Conservation (phyloP, 2,888 invertebrate genomes). For the Germaria angustata region DNA sequence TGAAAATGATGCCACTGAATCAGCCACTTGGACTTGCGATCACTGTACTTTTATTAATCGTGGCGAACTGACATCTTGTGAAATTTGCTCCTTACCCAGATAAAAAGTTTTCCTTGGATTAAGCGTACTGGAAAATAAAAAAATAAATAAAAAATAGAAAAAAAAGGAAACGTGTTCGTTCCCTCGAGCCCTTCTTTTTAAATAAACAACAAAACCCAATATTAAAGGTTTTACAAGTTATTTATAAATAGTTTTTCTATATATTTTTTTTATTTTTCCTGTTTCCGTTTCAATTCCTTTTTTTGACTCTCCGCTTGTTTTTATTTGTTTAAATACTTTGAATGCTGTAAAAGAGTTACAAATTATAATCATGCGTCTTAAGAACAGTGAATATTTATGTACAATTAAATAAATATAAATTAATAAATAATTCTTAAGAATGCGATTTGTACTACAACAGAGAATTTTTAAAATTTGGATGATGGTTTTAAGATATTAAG, state of each 20-base stretch:
- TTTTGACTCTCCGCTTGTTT: neutral
- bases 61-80: constrained; percentile 87
- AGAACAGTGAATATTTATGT: constrained; percentile 57
- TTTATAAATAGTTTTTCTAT: constrained; percentile 7
- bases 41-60: constrained; percentile 97
- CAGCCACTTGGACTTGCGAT: constrained; percentile 90
- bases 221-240: neutral
- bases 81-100: constrained; percentile 95
- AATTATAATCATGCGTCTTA: constrained; percentile 32
- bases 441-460: constrained; percentile 36
- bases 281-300: neutral
- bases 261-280: neutral
- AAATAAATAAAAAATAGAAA: neutral
- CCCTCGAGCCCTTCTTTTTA: constrained; percentile 17
- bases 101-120: constrained; percentile 60
- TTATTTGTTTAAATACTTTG: constrained; percentile 10
- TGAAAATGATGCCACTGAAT: constrained; percentile 70
- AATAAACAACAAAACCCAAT: neutral
- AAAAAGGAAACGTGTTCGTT: constrained; percentile 11
- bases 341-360: constrained; percentile 41
- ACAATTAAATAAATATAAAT: constrained; percentile 43
- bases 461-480: neutral
- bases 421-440: constrained; percentile 44
- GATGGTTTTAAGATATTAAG: neutral
- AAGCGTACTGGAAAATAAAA: neutral